Conservation (phyloP, 1,140 invertebrate species). For the Arion vulgaris region DNA sequence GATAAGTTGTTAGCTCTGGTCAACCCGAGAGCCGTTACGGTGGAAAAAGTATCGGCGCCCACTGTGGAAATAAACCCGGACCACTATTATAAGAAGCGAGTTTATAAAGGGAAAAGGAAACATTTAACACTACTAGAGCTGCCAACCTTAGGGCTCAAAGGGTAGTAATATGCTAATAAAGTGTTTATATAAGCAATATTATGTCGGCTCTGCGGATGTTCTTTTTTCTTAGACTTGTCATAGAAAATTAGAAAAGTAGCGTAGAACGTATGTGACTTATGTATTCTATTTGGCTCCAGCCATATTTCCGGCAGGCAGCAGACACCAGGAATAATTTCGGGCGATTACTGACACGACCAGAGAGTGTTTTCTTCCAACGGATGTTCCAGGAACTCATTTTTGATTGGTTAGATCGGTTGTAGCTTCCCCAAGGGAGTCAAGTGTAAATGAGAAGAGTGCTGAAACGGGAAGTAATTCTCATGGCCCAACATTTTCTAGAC, state of each 20-base stretch:
- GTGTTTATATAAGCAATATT: not conserved
- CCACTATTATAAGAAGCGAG: no score
- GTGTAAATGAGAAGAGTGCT: constrained; percentile 18
- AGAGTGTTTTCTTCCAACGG: not conserved
- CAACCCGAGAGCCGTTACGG: no score
- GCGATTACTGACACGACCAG: not conserved
- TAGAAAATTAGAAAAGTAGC: not conserved
- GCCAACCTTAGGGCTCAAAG: no score
- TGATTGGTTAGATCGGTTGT: not conserved
- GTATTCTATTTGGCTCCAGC: not conserved
- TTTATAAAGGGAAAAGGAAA: no score
- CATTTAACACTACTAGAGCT: no score
- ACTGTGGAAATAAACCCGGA: no score
- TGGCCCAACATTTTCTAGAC: not conserved
- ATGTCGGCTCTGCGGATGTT: not conserved
- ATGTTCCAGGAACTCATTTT: not conserved
- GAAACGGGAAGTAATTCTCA: not conserved
- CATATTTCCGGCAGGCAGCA: no score
- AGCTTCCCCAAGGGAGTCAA: not conserved
- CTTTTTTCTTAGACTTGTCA: not conserved
- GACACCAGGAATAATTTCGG: not conserved
- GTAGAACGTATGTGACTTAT: not conserved
- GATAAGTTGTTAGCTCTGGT: no score
- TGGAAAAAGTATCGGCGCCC: no score
- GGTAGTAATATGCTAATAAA: no score